phyloP scores from a whole-genome alignment of 1,140 invertebrate genomes.

The Diabrotica undecimpunctata region DNA sequence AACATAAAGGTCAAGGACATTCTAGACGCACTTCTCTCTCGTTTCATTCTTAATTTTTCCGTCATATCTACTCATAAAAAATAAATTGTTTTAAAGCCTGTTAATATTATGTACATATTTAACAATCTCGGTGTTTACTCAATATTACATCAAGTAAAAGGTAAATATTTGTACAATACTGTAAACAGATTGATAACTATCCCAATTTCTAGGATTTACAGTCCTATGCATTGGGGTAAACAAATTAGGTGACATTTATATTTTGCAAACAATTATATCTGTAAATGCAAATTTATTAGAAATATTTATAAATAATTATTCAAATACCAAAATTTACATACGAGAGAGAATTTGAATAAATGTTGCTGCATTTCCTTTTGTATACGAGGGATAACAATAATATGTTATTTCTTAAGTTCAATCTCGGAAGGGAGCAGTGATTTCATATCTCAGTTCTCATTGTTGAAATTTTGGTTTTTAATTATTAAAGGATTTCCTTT shows the following conservation, averaged over 20 bases:
- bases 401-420: too few relatives aligned
- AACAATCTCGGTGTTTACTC: neutral
- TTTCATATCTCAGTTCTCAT: too few relatives aligned
- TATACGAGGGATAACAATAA: too few relatives aligned
- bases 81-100: neutral
- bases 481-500: too few relatives aligned
- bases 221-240: neutral
- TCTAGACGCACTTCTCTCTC: neutral
- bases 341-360: too few relatives aligned
- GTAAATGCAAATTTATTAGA: too few relatives aligned
- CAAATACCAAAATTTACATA: too few relatives aligned
- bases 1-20: neutral
- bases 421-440: too few relatives aligned
- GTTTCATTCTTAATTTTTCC: neutral
- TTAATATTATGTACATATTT: constrained; percentile 3
- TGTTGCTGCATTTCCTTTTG: too few relatives aligned
- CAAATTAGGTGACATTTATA: neutral
- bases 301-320: too few relatives aligned
- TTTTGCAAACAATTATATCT: neutral
- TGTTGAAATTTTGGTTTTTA: too few relatives aligned
- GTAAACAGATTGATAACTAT: constrained; percentile 2
- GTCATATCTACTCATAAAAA: neutral
- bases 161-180: neutral
- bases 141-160: neutral
- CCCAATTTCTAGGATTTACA: neutral